Percentiles rank a stretch among this genome's conserved stretches.
Conservation (phyloP, 2,113 vertebrate species). For the Gallinago jamesoni region DNA sequence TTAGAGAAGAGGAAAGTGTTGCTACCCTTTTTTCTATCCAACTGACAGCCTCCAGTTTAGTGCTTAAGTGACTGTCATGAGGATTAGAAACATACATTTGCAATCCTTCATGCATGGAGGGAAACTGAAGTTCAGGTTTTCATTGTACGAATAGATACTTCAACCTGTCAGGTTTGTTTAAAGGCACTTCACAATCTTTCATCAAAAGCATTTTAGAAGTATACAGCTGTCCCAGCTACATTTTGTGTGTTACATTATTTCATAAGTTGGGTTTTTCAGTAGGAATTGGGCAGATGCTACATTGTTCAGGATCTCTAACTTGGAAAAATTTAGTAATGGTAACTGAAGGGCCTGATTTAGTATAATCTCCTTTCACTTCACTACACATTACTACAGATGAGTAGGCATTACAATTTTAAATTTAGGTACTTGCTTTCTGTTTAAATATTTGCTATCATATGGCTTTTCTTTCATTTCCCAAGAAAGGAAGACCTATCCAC, state of each 20-base stretch:
- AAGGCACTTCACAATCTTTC: background rate
- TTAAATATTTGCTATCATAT: background rate
- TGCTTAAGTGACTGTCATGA: background rate
- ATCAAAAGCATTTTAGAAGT: background rate
- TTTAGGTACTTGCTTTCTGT: background rate
- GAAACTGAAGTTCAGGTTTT: background rate
- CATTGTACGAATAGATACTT: background rate
- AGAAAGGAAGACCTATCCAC: background rate
- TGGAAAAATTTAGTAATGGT: background rate
- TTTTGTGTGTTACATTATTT: background rate
- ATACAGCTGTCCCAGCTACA: background rate
- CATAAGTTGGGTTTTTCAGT: background rate
- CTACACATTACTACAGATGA: background rate
- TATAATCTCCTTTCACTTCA: background rate
- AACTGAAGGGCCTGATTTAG: background rate
- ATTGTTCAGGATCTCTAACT: background rate
- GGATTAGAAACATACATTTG: background rate
- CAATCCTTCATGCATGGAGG: background rate
- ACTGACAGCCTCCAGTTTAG: background rate
- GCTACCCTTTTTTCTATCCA: background rate
- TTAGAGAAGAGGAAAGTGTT: background rate
- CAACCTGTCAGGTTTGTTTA: constrained; percentile 15
- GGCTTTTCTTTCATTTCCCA: background rate
- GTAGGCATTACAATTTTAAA: background rate
- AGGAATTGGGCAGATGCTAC: background rate